Base-by-base conservation (phyloP, 2,888 invertebrate species). In the Neoascia interrupta region DNA sequence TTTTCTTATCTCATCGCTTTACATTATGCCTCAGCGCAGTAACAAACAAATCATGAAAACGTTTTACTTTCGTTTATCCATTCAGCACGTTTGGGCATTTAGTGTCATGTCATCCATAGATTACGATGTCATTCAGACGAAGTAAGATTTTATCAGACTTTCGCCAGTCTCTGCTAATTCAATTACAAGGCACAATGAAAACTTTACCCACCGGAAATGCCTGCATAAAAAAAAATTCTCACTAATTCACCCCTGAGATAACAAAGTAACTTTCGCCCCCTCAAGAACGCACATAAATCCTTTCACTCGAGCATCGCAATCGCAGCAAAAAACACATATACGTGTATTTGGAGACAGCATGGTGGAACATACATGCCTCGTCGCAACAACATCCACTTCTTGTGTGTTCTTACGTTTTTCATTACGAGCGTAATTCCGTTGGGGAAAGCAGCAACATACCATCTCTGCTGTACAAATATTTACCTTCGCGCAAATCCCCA, bases 401-500 rank as follows among this genome's bases (percentile, higher is more conserved):
- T 0, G 5, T 3, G 1, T 21, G n/a, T 15, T 53, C 23, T 8
- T 11, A n/a, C n/a, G 10, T 54, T 68, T 68, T 68, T 68, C 58
- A 68, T 68, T 68, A 68, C 58, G 21, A 13, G 18, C n/a, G 47
- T 39, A 26, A 49, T 39, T 54, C 58, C 49, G 15, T 34, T 1
- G 47, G 43, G 63, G 31, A 31, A 16, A 2, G 18, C 26, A 31
- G 1, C 18, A 15, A 10, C 18, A 36, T 23, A 28, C 16, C 41
- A 10, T 53, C 34, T n/a, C 18, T n/a, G 3, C 16, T 28, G 8
- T 21, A 21, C 23, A 34, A 49, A 43, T 51, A 51, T 51, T 51
- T 60, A 49, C 60, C 43, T 69, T 43, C 51, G 49, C 45, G 49
- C 43, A 49, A 69, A 69, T 60, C 51, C 51, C 36, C 21, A 53